phyloP scores from a whole-genome alignment of 2,888 invertebrate species.

The Sarcophaga carnaria region DNA sequence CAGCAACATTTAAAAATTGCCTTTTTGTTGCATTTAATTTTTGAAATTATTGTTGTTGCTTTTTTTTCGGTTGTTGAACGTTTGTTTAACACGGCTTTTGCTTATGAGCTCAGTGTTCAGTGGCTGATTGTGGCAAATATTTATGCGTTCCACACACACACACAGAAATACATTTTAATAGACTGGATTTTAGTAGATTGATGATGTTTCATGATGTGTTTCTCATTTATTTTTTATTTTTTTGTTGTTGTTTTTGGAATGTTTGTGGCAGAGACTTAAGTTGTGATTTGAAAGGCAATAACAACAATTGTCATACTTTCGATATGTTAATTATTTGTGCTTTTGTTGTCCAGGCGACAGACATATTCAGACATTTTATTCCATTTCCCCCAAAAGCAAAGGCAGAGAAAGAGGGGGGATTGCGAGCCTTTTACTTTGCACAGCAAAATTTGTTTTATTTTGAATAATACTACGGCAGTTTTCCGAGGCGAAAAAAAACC shows the following conservation, averaged over 20 bases:
- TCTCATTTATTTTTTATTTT: background rate
- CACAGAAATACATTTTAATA: slow-evolving; percentile 52
- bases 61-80: slow-evolving; percentile 23
- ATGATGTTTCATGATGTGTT: background rate
- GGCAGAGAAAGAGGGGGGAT: too few relatives aligned
- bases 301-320: slow-evolving; percentile 64
- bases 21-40: slow-evolving; percentile 35
- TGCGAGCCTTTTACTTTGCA: background rate
- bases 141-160: slow-evolving; percentile 46
- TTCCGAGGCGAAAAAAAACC: too few relatives aligned
- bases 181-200: slow-evolving; percentile 33
- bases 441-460: background rate
- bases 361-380: background rate
- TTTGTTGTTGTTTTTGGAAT: background rate
- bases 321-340: slow-evolving; percentile 65
- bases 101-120: background rate
- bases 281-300: slow-evolving; percentile 56
- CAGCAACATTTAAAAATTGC: slow-evolving; percentile 10
- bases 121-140: slow-evolving; percentile 45
- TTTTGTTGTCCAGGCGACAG: slow-evolving; percentile 17
- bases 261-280: slow-evolving; percentile 1
- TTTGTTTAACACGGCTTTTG: slow-evolving; percentile 49
- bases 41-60: background rate
- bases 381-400: too few relatives aligned
- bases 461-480: background rate